Evolutionary conservation across 2,113 vertebrate genomes (phyloP).

Genomic region (Xenopus tropicalis): DNA sequence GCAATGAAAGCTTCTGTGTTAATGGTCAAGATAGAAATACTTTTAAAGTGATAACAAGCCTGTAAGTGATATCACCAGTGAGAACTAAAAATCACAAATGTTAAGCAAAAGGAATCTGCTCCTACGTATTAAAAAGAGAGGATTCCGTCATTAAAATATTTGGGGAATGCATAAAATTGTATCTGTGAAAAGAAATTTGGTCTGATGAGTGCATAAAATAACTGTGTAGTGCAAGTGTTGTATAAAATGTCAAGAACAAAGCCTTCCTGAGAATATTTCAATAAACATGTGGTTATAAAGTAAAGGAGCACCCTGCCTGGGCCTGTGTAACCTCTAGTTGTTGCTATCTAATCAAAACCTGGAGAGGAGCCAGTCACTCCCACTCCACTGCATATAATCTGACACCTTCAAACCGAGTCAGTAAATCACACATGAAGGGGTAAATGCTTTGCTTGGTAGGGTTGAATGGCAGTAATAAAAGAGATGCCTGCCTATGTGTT

Average conservation of each 20-base stretch:
- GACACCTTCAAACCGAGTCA: conserved; percentile 16
- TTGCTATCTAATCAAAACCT: conserved; percentile 27
- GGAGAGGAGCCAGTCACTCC: conserved; percentile 2
- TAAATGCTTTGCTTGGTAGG: neutral
- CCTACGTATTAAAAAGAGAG: too few relatives aligned
- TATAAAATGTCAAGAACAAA: conserved; percentile 6
- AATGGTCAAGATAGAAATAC: too few relatives aligned
- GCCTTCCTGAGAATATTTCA: neutral
- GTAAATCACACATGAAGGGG: conserved; percentile 11
- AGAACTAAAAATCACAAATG: too few relatives aligned
- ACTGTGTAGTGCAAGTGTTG: neutral
- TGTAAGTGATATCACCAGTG: too few relatives aligned
- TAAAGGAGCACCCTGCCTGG: neutral
- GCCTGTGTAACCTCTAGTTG: conserved; percentile 23
- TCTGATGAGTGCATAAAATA: too few relatives aligned
- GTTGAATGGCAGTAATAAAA: conserved; percentile 12
- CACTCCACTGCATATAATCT: conserved; percentile 21
- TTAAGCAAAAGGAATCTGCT: too few relatives aligned
- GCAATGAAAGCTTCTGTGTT: too few relatives aligned
- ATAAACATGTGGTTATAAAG: conserved; percentile 6
- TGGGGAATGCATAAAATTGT: too few relatives aligned
- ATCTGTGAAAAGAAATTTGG: too few relatives aligned
- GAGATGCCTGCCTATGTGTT: conserved; percentile 2
- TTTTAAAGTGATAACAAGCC: too few relatives aligned
- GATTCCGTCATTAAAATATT: too few relatives aligned